Base-by-base conservation (phyloP, 2,888 invertebrate genomes). In the Calameuta idolon region DNA sequence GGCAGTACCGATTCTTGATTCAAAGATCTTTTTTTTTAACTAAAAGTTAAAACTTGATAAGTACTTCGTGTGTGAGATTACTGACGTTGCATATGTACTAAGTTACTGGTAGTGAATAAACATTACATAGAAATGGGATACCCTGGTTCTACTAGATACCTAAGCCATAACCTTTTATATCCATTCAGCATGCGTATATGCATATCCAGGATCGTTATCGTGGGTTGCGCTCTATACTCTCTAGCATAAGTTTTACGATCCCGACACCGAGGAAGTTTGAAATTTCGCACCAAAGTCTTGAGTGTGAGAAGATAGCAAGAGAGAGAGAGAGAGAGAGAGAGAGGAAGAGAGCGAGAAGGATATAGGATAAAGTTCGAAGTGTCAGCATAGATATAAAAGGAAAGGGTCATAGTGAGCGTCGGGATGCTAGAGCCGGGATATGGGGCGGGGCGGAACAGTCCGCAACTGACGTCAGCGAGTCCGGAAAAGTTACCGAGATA, bases 201-300 rank as follows among this genome's bases (percentile, higher is more conserved):
- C 68, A 74, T 75, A 76, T 80, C 75, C 69, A 80, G 77, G 82
- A 80, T 81, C 83, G 81, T 82, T 80, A 81, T 81, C 84, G 84
- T 80, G 81, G 83, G 55, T 71, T 76, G 78, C 74, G 75, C 80
- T 81, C 83, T 83, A 80, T 23, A 55, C 55, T 55, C 55, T 55
- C 83, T 79, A 81, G 81, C 84, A 85, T 83, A 85, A 87, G 87
- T 87, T 88, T 88, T 88, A 88, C 86, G 87, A 87, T 85, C 80
- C 83, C 80, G 79, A 81, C 85, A 80, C 82, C 85, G 82, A 85
- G 85, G 84, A 87, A 88, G 86, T 88, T 87, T 81, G 85, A 84
- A 86, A 86, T 88, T 88, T 87, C 85, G 85, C 85, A 85, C 84
- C 80, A 77, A 78, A 77, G 55, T 69, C 77, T 77, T 78, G 79